Conservation (phyloP, 1,140 invertebrate species). For the Magallana ariakensis region DNA sequence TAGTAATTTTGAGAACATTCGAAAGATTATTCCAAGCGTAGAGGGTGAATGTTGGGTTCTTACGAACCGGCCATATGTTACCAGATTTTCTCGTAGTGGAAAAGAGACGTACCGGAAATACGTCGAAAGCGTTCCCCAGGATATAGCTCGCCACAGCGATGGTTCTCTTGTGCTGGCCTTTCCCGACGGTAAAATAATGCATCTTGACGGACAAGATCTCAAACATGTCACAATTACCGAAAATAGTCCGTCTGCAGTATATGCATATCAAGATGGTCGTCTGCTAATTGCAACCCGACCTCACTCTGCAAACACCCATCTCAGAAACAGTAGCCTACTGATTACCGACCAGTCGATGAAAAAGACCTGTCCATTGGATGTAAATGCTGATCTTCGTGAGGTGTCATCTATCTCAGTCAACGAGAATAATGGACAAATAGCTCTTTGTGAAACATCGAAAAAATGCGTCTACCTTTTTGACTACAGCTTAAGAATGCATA, state of each 20-base stretch:
- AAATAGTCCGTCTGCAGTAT: background rate
- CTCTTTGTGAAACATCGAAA: constrained; percentile 3
- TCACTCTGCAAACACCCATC: background rate
- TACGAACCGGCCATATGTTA: background rate
- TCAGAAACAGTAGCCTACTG: background rate
- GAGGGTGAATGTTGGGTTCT: constrained; percentile 5
- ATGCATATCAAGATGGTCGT: background rate
- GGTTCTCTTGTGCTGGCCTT: constrained; percentile 4
- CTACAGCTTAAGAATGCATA: background rate
- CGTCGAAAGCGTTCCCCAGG: constrained; percentile 10
- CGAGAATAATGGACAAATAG: background rate
- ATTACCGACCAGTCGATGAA: background rate
- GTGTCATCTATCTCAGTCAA: background rate
- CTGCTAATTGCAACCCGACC: background rate
- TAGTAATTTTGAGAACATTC: constrained; percentile 16
- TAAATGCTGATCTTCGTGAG: background rate
- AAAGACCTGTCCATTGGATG: background rate
- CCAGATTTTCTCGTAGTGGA: background rate
- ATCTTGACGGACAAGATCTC: background rate
- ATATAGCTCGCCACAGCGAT: background rate
- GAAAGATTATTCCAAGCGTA: constrained; percentile 5
- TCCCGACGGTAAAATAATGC: background rate
- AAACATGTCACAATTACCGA: background rate
- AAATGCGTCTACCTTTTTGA: background rate
- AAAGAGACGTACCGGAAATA: constrained; percentile 11